Evolutionary conservation across 1,140 invertebrate species (phyloP), one percentile per base, ranked within the genome.

Genomic region (Meloidogyne floridensis): DNA sequence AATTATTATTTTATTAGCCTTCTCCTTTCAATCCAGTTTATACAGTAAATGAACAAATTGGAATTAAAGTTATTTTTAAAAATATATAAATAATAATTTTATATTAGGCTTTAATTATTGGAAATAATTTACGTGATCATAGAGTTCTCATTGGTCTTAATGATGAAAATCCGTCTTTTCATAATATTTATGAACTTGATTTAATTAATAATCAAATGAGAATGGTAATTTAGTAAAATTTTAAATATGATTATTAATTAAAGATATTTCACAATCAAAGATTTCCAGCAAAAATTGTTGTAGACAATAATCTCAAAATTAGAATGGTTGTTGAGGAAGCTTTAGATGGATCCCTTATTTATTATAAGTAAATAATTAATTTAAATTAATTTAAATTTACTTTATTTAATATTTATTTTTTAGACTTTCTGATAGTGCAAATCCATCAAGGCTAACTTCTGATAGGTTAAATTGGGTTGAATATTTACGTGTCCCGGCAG

Each of bases 221-320:
- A 56, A 82, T 87, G 84, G 70, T 86, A 11, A 74, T 18, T 43
- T 6, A 43, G 13, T 75, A 2, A 32, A 42, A 13, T 42, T 11
- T 13, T 76, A 15, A 43, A 76, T 65, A n/a, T 59, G 3, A 10
- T 59, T 32, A 20, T 5, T 32, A 47, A 75, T 53, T 6, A 32
- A 76, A 77, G 75, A 69, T 79, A 15, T 79, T 86, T 56, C 86
- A 87, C 53, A 86, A 86, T 72, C 54, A 84, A 74, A 65, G 85
- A 42, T 86, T 86, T 54, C 85, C 85, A 13, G 82, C 83, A 8
- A 81, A 85, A 47, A 87, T 89, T 53, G 77, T 87, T 47, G 82
- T 89, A 32, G 88, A 89, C 86, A 89, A 89, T 56, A 80, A 89
- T 53, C 70, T 90, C 80, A 81, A 86, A 70, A 87, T 89, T 73